Base-by-base conservation (phyloP, 2,113 vertebrate genomes). In the Bos indicus region DNA sequence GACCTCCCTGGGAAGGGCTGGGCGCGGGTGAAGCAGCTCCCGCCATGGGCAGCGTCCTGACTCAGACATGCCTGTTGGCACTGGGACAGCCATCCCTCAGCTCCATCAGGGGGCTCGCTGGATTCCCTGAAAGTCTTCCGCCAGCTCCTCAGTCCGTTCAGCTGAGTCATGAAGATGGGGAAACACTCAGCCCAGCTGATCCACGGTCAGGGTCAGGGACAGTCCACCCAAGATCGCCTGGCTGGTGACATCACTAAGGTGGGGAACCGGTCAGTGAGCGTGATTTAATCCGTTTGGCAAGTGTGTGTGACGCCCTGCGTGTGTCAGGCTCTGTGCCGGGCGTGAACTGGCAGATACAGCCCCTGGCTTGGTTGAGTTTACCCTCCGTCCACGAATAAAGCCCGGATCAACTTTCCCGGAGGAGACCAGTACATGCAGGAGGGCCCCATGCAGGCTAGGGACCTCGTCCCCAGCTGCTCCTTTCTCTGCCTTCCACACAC, bases 321-420 rank as follows among this genome's bases (percentile, higher is more conserved):
- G 19, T 46, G 30, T 14, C 60, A 51, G 33, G 43, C 86, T 83
- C 74, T 51, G 46, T 2, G 40, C 51, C 1, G 19, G 46, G 77
- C 11, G 0, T 21, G 48, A 64, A 25, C 23, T 8, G 2, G 74
- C 2, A 1, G 40, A 43, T 0, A 0, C 14, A n/a, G 48, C 21
- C 60, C 36, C 57, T 6, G 7, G 7, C 36, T n/a, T 28, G 2
- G 23, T 1, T 10, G n/a, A 28, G 5, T n/a, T 25, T 23, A 57
- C 11, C 40, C 64, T 51, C 30, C 7, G 12, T 19, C 30, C 17
- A 19, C 3, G 7, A 28, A 33, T 11, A 57, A n/a, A 36, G 11
- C 8, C 30, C 33, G 52, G 17, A 13, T 36, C 30, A 25, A 4
- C 78, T 21, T 57, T 15, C 40, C 25, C 5, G 2, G 3, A 15